Evolutionary conservation across 2,113 vertebrate genomes (phyloP), one percentile per base, ranked within the genome.

Genomic region (Phaethon lepturus): DNA sequence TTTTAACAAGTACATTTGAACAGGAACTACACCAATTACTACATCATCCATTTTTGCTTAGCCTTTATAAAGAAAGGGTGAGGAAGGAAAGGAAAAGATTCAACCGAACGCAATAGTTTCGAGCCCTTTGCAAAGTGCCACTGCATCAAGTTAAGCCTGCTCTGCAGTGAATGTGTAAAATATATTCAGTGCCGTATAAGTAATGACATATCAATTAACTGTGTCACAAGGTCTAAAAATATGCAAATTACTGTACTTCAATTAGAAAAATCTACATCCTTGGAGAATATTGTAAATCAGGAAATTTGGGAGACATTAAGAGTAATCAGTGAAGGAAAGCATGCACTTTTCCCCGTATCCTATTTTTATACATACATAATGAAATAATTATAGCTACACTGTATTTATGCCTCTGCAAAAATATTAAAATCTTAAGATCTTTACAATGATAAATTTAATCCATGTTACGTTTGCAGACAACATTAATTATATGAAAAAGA

Each of bases 271-370:
- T 98, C 98, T 98, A 98, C 98, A 98, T 98, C 98, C 98, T 98
- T 98, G 93, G 98, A 98, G 98, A 98, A 98, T 98, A 98, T 97
- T 97, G 98, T 98, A 98, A 98, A 98, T 98, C 98, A 98, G 98
- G 98, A 98, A 98, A 98, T 98, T 98, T 98, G 98, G 98, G 98
- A 98, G 98, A 98, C 98, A 98, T 98, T 98, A 98, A 98, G 98
- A 98, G 98, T 98, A 98, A 98, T 98, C 98, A 98, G 98, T 95
- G 97, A 98, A 97, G 98, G 98, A 98, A 98, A 98, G 98, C 98
- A 97, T 98, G 98, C 90, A 97, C 98, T 98, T 98, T 98, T 97
- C 98, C 98, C 97, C 6, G 40, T 98, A 98, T 97, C 97, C 98
- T 98, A 98, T 98, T 98, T 98, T 98, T 98, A 98, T 97, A 98